Percentiles rank a stretch among this genome's conserved stretches.
Evolutionary conservation across 30 jellyfish, hydroid and myxozoan genomes (phyloP).

Genomic region (Catostylus mosaicus): DNA sequence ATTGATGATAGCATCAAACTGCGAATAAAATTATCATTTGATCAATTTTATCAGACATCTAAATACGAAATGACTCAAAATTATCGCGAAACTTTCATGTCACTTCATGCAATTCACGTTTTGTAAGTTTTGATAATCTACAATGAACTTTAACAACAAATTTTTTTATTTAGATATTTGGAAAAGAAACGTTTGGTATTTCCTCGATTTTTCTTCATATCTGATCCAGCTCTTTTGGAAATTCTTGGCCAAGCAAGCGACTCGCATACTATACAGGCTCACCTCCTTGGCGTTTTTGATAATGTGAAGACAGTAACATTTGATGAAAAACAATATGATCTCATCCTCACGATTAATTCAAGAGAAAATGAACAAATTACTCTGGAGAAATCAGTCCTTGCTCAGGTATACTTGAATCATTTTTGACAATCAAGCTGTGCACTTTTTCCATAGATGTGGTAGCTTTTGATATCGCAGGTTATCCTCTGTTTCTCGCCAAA

Average conservation of each 20-base stretch:
- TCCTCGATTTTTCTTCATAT: slow-evolving; percentile 89
- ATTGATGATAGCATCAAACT: too few relatives aligned
- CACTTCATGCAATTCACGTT: too few relatives aligned
- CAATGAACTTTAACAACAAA: background rate
- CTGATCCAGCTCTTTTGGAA: slow-evolving; percentile 95
- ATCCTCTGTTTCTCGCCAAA: too few relatives aligned
- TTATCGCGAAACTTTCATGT: too few relatives aligned
- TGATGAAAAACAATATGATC: slow-evolving; percentile 79
- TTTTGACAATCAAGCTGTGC: too few relatives aligned
- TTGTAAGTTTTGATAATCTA: too few relatives aligned
- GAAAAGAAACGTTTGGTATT: slow-evolving; percentile 91
- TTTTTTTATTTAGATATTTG: slow-evolving; percentile 54
- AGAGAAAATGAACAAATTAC: slow-evolving; percentile 77
- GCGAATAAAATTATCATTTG: too few relatives aligned
- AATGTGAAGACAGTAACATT: slow-evolving; percentile 83
- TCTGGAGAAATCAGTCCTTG: slow-evolving; percentile 75
- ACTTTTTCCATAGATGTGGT: too few relatives aligned
- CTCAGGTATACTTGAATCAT: slow-evolving; percentile 46
- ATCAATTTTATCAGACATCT: too few relatives aligned
- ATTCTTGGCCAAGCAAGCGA: slow-evolving; percentile 95
- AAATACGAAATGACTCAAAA: too few relatives aligned
- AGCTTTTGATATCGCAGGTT: too few relatives aligned
- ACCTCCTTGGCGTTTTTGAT: slow-evolving; percentile 85
- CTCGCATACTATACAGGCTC: slow-evolving; percentile 92
- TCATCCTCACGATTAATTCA: slow-evolving; percentile 67